Evolutionary conservation across 2,888 invertebrate genomes (phyloP), one percentile per base, ranked within the genome.

Genomic region (Melolontha melolontha): DNA sequence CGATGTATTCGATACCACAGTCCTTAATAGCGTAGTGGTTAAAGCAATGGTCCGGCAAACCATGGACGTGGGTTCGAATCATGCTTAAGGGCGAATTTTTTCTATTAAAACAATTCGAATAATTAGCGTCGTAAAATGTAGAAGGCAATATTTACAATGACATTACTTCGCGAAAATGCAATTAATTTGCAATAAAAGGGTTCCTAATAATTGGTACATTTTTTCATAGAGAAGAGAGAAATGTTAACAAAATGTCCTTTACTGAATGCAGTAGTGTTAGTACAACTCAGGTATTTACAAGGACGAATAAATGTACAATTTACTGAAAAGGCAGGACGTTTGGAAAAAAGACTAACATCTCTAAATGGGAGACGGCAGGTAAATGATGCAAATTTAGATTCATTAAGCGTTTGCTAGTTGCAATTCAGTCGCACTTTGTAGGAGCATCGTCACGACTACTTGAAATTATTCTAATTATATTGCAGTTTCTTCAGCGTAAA

Each of bases 301-400:
- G 12, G 47, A 47, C 47, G 12, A 47, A 47, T 47, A 47, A 47
- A 14, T 47, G 47, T 47, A 47, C 47, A 47, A 47, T 47, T 47
- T 47, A 17, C 47, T 12, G 14, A 14, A 5, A 47, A 47, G 47
- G 14, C 14, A 17, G 47, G 14, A 17, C 47, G 47, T 47, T 47
- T 47, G 47, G 42, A 47, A 47, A 47, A 47, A 44, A 44, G 47
- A 14, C 47, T 14, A 47, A 14, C 47, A 14, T 17, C 10, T 10
- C 16, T 12, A 14, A 17, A 47, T 47, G 47, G 7, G 47, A 8
- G 17, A 14, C 47, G 12, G 16, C 14, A 8, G n/a, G 16, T 16
- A 47, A 47, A 47, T 17, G 47, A 47, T 14, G 47, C 47, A 14
- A 47, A 47, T 47, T 47, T 47, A 47, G 47, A 47, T 47, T 47